phyloP scores from a whole-genome alignment of 2,113 vertebrate genomes.

The Oenanthe oenanthe region DNA sequence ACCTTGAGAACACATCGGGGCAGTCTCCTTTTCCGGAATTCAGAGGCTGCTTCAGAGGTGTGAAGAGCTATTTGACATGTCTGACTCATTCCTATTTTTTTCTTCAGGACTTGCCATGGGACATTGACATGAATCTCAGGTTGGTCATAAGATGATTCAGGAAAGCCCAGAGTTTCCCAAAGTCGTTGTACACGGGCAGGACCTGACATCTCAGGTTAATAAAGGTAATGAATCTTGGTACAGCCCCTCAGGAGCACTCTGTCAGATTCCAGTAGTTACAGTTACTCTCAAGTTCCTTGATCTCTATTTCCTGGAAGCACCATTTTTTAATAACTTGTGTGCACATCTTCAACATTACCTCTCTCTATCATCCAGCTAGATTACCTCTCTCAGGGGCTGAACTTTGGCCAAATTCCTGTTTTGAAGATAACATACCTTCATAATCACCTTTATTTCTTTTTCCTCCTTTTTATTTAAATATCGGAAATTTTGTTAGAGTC shows the following conservation, averaged over 20 bases:
- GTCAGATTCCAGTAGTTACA: background rate
- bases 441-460: background rate
- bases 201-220: background rate
- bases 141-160: background rate
- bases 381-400: background rate
- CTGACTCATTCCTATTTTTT: slow-evolving; percentile 5
- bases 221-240: background rate
- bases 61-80: background rate
- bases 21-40: background rate
- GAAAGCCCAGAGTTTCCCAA: background rate
- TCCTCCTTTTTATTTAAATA: background rate
- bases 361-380: background rate
- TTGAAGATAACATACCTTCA: background rate
- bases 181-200: background rate
- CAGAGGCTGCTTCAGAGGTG: background rate
- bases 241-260: background rate
- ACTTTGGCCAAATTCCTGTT: background rate
- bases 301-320: background rate
- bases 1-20: background rate
- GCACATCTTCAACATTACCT: background rate
- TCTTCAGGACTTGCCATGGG: background rate
- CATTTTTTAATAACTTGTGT: background rate
- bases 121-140: background rate
- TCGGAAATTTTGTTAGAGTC: background rate
- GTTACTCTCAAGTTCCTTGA: background rate